Percentiles rank a stretch among this genome's conserved stretches.
These are phyloP conservation scores for Nomada fucata DNA, from an alignment of 2,888 invertebrate genomes.

Conservation along the genomic window DNA sequence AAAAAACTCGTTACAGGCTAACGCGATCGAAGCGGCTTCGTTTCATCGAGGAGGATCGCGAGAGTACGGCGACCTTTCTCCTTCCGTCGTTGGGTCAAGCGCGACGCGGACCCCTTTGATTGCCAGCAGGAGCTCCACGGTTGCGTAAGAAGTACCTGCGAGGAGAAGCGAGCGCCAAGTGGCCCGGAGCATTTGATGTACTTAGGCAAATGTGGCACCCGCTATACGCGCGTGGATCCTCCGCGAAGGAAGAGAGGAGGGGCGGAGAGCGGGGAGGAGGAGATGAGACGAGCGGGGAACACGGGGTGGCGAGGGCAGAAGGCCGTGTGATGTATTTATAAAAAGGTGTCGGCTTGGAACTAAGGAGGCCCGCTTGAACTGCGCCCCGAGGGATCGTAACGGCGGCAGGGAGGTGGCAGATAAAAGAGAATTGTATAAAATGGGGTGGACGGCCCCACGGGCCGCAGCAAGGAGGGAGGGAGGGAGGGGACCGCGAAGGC, in stretches of 20 bases:
- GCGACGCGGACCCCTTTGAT: conserved; percentile 13
- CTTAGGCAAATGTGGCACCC: conserved; percentile 83
- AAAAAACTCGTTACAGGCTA: conserved; percentile 68
- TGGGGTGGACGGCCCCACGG: conserved; percentile 74
- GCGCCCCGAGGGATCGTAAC: conserved; percentile 81
- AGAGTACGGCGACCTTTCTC: not conserved
- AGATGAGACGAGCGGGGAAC: conserved; percentile 7
- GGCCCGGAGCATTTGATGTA: conserved; percentile 79
- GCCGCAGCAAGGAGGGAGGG: conserved; percentile 7
- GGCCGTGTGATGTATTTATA: conserved; percentile 84
- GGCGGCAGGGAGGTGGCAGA: conserved; percentile 79
- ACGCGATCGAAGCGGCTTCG: conserved; percentile 63
- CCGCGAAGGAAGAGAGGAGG: conserved; percentile 31
- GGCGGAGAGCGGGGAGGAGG: conserved; percentile 20
- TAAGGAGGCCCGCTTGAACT: conserved; percentile 80
- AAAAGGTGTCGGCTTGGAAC: conserved; percentile 84
- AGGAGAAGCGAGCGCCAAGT: conserved; percentile 74
- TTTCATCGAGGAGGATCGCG: conserved; percentile 30
- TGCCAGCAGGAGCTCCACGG: conserved; percentile 12
- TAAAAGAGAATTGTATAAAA: conserved; percentile 84
- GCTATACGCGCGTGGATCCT: conserved; percentile 66
- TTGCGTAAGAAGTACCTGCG: conserved; percentile 70
- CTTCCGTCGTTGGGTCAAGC: not conserved
- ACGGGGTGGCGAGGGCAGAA: conserved; percentile 72
- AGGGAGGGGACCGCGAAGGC: conserved; percentile 23